Percentiles rank a stretch among this genome's conserved stretches.
These are phyloP conservation scores for Bucco capensis DNA, from an alignment of 2,113 vertebrate genomes.

Conservation along the genomic window DNA sequence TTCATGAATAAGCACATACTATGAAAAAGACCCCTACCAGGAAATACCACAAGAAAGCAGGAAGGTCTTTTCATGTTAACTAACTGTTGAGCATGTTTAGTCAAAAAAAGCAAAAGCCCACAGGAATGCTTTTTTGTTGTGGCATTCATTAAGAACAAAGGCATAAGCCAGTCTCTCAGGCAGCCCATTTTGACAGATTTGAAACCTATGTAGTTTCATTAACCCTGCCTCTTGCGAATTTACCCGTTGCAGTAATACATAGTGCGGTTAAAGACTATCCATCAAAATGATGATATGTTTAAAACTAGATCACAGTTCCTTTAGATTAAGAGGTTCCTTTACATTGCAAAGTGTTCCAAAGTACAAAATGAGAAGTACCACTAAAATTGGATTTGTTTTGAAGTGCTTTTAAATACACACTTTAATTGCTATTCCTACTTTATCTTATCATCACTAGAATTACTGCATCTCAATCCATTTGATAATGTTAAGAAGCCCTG, in stretches of 20 bases:
- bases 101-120: neutral
- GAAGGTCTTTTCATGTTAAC: conserved; percentile 49
- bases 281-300: conserved; percentile 65
- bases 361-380: conserved; percentile 41
- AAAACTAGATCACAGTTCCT: conserved; percentile 61
- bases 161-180: conserved; percentile 24
- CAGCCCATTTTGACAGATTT: conserved; percentile 50
- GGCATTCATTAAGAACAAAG: conserved; percentile 60
- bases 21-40: conserved; percentile 33
- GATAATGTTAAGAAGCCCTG: conserved; percentile 49
- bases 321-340: conserved; percentile 56
- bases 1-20: conserved; percentile 13
- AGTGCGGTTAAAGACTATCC: conserved; percentile 24
- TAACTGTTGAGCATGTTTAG: conserved; percentile 33
- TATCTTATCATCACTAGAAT: conserved; percentile 61
- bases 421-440: conserved; percentile 64
- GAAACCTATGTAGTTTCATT: conserved; percentile 46
- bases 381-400: conserved; percentile 44
- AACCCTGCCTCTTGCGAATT: neutral
- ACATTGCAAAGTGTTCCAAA: conserved; percentile 41
- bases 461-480: conserved; percentile 61
- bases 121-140: conserved; percentile 60
- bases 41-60: conserved; percentile 60
- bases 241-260: conserved; percentile 17
- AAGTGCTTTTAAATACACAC: conserved; percentile 66